phyloP scores from a whole-genome alignment of 53 echinoderm and acorn worm species.

The Crossaster papposus region DNA sequence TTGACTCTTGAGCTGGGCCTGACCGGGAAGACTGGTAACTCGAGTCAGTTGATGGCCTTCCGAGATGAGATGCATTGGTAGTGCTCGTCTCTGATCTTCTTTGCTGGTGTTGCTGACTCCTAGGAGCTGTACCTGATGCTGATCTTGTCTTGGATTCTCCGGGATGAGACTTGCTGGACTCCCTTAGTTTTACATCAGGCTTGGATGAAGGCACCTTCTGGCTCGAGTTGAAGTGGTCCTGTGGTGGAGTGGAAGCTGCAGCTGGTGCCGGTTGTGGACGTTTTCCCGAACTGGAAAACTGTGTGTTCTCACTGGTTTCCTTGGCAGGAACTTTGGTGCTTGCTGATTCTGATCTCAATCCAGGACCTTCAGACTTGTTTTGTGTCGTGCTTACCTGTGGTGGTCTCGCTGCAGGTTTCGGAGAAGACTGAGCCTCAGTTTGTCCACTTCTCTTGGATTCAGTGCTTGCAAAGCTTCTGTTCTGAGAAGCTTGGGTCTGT shows the following conservation, averaged over 20 bases:
- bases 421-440: not conserved
- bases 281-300: not conserved
- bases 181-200: not conserved
- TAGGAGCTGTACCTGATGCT: not conserved
- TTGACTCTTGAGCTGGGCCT: not conserved
- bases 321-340: not conserved
- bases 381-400: not conserved
- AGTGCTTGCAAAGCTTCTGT: not conserved
- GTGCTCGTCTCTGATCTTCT: constrained; percentile 11
- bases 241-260: not conserved
- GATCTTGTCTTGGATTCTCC: constrained; percentile 33
- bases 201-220: not conserved
- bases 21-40: not conserved
- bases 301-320: not conserved
- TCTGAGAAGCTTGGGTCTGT: not conserved
- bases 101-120: not conserved
- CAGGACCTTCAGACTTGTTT: not conserved
- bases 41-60: not conserved
- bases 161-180: not conserved
- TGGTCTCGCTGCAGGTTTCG: not conserved
- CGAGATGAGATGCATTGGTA: not conserved
- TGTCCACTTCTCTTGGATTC: not conserved
- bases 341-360: not conserved
- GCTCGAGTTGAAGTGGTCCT: not conserved
- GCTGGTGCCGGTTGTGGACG: not conserved